Evolutionary conservation across 2,888 invertebrate species (phyloP).

Genomic region (Cordylochernes scorpioides): DNA sequence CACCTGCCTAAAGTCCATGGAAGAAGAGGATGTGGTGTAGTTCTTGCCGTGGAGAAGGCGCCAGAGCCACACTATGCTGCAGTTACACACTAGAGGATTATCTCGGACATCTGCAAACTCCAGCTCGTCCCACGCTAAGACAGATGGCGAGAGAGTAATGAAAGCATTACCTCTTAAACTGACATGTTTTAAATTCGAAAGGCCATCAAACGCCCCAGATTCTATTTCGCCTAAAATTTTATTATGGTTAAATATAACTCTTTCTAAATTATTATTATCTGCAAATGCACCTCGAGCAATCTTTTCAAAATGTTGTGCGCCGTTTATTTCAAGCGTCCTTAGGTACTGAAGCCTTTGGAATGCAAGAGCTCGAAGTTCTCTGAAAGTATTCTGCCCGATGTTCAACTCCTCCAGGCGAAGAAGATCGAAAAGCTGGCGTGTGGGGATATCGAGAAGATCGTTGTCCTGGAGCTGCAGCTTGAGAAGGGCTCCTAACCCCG

Average conservation of each 20-base stretch:
- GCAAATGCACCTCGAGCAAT: constrained; percentile 53
- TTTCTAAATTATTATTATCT: constrained; percentile 32
- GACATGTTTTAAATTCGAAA: constrained; percentile 39
- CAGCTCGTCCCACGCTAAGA: constrained; percentile 35
- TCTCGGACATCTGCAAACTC: constrained; percentile 43
- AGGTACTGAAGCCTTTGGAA: constrained; percentile 46
- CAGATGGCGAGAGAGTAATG: constrained; percentile 37
- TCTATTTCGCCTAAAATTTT: constrained; percentile 42
- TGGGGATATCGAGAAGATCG: constrained; percentile 47
- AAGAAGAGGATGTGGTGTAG: constrained; percentile 1
- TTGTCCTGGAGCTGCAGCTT: constrained; percentile 50
- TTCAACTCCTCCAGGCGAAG: constrained; percentile 43
- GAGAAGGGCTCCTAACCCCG: constrained; percentile 40
- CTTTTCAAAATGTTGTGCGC: constrained; percentile 34
- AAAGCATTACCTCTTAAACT: constrained; percentile 48
- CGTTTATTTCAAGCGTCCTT: constrained; percentile 41
- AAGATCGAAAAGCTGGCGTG: constrained; percentile 42
- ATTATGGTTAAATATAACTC: constrained; percentile 36
- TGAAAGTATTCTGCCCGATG: constrained; percentile 50
- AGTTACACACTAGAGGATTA: constrained; percentile 59
- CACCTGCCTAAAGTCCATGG: constrained; percentile 3
- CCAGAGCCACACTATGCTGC: constrained; percentile 47
- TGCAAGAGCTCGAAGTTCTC: constrained; percentile 39
- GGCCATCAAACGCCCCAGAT: constrained; percentile 53
- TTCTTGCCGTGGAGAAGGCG: constrained; percentile 3